Evolutionary conservation across 1,140 invertebrate genomes (phyloP).

Genomic region (Phortica variegata): DNA sequence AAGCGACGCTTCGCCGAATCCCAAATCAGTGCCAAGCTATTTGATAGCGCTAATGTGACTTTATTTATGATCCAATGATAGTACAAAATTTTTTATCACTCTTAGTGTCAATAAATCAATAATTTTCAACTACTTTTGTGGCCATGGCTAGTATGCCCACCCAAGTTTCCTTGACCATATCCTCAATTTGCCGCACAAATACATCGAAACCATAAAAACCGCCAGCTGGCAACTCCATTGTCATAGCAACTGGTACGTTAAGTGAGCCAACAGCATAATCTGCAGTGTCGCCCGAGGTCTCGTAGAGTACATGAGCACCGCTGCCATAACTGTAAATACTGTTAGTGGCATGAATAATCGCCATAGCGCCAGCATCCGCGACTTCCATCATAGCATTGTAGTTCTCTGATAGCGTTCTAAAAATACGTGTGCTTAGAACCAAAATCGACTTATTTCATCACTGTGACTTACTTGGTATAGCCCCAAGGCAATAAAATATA

Average conservation of each 20-base stretch:
- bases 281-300: slow-evolving; percentile 60
- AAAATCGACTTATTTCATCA: neutral
- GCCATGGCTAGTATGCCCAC: slow-evolving; percentile 62
- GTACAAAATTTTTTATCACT: slow-evolving; percentile 30
- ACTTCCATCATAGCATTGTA: slow-evolving; percentile 52
- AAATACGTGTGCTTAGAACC: neutral
- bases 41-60: slow-evolving; percentile 19
- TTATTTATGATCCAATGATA: slow-evolving; percentile 27
- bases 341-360: slow-evolving; percentile 57
- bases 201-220: slow-evolving; percentile 64
- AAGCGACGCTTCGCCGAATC: slow-evolving; percentile 5
- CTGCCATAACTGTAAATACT: slow-evolving; percentile 64
- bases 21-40: too few species aligned
- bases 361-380: slow-evolving; percentile 53
- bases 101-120: too few species aligned
- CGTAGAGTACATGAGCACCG: slow-evolving; percentile 62
- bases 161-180: slow-evolving; percentile 71
- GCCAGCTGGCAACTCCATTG: slow-evolving; percentile 69
- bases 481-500: slow-evolving; percentile 74
- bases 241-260: slow-evolving; percentile 65
- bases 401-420: slow-evolving; percentile 34
- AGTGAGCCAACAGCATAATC: slow-evolving; percentile 66
- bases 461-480: slow-evolving; percentile 58
- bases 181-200: slow-evolving; percentile 64
- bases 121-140: neutral